phyloP scores from a whole-genome alignment of 2,113 vertebrate species.

The Apistogramma diplotaenia region DNA sequence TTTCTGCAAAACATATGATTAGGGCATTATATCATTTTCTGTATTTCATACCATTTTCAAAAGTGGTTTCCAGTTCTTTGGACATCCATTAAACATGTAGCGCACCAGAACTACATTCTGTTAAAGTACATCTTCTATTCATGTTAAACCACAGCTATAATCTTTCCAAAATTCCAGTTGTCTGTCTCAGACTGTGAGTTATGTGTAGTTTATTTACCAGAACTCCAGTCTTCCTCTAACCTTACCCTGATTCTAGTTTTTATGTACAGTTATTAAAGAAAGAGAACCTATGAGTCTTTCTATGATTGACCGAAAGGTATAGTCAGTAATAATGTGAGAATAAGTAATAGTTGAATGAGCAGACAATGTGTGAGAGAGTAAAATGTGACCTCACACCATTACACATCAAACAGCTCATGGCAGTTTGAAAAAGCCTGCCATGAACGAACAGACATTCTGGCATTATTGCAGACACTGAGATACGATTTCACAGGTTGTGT shows the following conservation, averaged over 20 bases:
- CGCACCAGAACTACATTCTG: too few species aligned
- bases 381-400: conserved; percentile 21
- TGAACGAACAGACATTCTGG: conserved; percentile 15
- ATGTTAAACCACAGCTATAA: too few species aligned
- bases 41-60: neutral
- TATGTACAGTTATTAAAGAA: too few species aligned
- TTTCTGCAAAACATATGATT: too few species aligned
- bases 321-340: neutral
- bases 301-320: neutral
- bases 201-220: too few species aligned
- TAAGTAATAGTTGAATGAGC: neutral
- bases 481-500: conserved; percentile 54
- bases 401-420: neutral
- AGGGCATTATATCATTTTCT: too few species aligned
- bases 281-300: neutral
- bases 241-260: too few species aligned
- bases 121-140: too few species aligned
- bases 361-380: neutral
- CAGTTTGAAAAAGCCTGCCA: neutral
- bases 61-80: neutral
- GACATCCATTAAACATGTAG: too few species aligned
- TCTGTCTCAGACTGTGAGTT: too few species aligned
- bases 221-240: too few species aligned
- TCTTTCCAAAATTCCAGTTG: too few species aligned
- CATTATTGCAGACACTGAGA: conserved; percentile 35